Evolutionary conservation across 2,113 vertebrate species (phyloP), one percentile per base, ranked within the genome.

Genomic region (Climacteris rufus): DNA sequence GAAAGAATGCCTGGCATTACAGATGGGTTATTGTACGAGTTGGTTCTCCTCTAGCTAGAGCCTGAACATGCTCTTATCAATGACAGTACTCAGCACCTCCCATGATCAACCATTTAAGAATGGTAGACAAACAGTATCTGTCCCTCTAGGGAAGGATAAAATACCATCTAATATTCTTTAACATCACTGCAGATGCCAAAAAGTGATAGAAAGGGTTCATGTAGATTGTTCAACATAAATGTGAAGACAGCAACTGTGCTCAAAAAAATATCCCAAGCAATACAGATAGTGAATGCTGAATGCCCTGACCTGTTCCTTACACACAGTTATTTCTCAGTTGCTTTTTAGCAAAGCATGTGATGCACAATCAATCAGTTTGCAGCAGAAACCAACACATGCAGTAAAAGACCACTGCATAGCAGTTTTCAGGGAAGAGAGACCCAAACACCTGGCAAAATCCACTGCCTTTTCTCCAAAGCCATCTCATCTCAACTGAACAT

Each of bases 1-100:
- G 59, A 74, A 83, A 93, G 60, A 96, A 93, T 57, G 83, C 31
- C 83, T 90, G 49, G 47, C 69, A 87, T 92, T 87, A 83, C 72
- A 92, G 83, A 84, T 78, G 79, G 71, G 61, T 68, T 78, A 83
- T 30, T 90, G 76, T 33, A 71, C 13, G 28, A 71, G 35, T 83
- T 92, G 54, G 88, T 78, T 78, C 56, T 88, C 44, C 39, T 86
- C 47, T 78, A 71, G 81, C 18, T 60, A 72, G 75, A 78, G 49
- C 52, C 56, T 71, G 35, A 90, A 83, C 64, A 42, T 1, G 6
- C 12, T 90, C 31, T 69, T 76, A 75, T 65, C 92, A 66, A n/a
- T 52, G 56, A 47, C 75, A 93, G n/a, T n/a, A 74, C 68, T 87
- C 37, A 35, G 44, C 72, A 90, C 72, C 57, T 90, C 69, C 76